Conservation (phyloP, 2,888 invertebrate genomes). For the Entomobrya multifasciata region DNA sequence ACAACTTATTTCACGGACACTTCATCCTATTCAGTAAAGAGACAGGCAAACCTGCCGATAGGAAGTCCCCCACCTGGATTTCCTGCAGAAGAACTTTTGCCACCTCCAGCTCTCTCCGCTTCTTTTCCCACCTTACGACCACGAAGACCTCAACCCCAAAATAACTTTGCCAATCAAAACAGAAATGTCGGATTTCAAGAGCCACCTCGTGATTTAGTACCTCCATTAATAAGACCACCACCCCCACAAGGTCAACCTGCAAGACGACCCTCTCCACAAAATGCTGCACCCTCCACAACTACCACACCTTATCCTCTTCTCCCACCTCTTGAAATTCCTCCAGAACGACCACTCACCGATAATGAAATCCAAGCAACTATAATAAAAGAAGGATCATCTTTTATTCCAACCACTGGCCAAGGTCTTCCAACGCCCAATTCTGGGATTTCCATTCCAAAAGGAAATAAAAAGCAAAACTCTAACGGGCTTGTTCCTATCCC, state of each 20-base stretch:
- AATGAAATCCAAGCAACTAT: constrained; percentile 2
- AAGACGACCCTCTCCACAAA: neutral
- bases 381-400: constrained; percentile 19
- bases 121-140: constrained; percentile 56
- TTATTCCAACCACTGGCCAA: constrained; percentile 61
- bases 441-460: neutral
- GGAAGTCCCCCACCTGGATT: neutral
- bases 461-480: neutral
- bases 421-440: neutral
- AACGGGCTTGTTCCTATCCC: neutral
- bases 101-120: constrained; percentile 51
- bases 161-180: neutral
- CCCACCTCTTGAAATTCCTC: constrained; percentile 63
- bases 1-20: neutral
- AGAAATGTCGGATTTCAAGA: neutral
- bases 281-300: neutral
- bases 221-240: constrained; percentile 25
- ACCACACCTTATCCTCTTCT: constrained; percentile 30
- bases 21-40: neutral
- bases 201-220: constrained; percentile 25
- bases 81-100: constrained; percentile 44
- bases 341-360: constrained; percentile 53
- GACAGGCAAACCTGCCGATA: constrained; percentile 30
- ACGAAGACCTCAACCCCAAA: neutral
- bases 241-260: neutral